A percentile compares a stretch with the other conserved stretches of the same genome.
phyloP scores from a whole-genome alignment of 1,140 invertebrate species.

The Zaprionus taronus region DNA sequence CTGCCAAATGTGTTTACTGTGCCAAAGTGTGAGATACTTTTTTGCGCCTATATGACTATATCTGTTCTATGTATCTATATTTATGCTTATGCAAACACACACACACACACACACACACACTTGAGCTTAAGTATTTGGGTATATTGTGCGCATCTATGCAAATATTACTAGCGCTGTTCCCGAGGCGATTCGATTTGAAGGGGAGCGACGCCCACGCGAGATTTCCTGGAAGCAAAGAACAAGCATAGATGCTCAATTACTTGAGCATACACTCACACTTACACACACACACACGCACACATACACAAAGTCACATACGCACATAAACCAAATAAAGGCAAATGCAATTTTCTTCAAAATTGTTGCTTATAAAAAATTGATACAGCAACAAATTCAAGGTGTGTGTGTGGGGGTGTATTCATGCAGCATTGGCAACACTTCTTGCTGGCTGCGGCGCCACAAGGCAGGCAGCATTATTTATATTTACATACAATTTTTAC shows the following conservation, averaged over 20 bases:
- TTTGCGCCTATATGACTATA: background rate
- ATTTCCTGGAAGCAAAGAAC: constrained; percentile 20
- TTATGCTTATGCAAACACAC: constrained; percentile 3
- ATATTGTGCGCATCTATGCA: constrained; percentile 57
- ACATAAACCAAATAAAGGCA: constrained; percentile 64
- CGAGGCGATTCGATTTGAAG: constrained; percentile 34
- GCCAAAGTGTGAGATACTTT: constrained; percentile 8
- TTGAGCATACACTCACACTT: constrained; percentile 18
- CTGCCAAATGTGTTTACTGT: constrained; percentile 14
- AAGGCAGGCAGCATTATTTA: constrained; percentile 66
- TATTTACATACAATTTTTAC: constrained; percentile 68
- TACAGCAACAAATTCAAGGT: constrained; percentile 44
- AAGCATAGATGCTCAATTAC: constrained; percentile 49
- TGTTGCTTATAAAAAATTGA: constrained; percentile 81
- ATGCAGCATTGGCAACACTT: constrained; percentile 7
- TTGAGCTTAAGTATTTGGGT: constrained; percentile 23
- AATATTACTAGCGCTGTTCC: constrained; percentile 58
- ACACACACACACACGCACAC: background rate
- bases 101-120: background rate
- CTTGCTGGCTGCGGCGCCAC: constrained; percentile 19
- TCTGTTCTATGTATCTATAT: background rate
- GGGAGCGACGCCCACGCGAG: constrained; percentile 2
- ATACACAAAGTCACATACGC: constrained; percentile 2
- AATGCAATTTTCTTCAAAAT: constrained; percentile 79
- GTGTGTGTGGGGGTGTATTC: background rate